Evolutionary conservation across 2,113 vertebrate genomes (phyloP), one percentile per base, ranked within the genome.

Genomic region (Syngnathus typhle): DNA sequence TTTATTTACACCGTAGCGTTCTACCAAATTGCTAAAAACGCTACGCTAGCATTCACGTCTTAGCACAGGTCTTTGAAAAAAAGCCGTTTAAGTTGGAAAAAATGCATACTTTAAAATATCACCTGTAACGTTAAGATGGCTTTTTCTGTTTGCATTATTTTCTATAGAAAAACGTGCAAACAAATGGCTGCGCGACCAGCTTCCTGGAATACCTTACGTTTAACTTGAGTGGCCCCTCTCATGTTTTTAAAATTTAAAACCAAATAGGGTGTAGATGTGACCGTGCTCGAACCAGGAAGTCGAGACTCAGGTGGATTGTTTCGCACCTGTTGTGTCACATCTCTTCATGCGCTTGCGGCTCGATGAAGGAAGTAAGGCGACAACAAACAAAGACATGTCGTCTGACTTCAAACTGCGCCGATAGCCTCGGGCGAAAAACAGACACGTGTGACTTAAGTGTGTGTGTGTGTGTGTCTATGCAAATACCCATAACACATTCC

Each of bases 311-410:
- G 60, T 44, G 60, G 60, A 62, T 62, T 27, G 21, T 62, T 39
- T 44, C 41, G 41, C 60, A 62, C 60, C 60, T 62, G 60, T 58
- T 58, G 55, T 36, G 55, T 62, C 60, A 27, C n/a, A 44, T 44
- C 60, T 21, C 60, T 44, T 62, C 16, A 23, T 61, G 38, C 7
- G 6, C 59, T 43, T n/a, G 10, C n/a, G 58, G 36, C 5, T 5
- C 27, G 54, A 56, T 58, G 55, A 58, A 58, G 6, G 27, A 58
- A 58, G 36, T 16, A 58, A 36, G 55, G 27, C 27, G 21, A 18
- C 12, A 27, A 7, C 5, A 44, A 62, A 43, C n/a, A 23, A 62
- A 62, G 43, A 43, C 60, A 62, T 15, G n/a, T 15, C 12, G 9
- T 4, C 41, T 16, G 21, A 62, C 39, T 44, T 62, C 15, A 44